phyloP scores from a whole-genome alignment of 2,888 invertebrate species.

The Lasioglossum villosulum region DNA sequence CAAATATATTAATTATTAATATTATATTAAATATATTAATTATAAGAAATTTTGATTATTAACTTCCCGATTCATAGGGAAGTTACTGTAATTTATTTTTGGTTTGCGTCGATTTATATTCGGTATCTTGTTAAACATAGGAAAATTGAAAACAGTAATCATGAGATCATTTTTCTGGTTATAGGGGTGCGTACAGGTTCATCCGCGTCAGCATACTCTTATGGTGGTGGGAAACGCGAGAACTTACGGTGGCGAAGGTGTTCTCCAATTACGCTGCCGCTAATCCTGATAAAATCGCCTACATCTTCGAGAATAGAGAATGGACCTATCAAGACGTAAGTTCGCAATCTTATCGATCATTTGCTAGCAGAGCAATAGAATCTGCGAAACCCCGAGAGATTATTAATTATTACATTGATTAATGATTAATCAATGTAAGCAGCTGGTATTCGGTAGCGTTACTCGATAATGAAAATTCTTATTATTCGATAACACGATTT shows the following conservation, averaged over 20 bases:
- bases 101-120: not conserved
- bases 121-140: not conserved
- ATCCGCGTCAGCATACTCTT: constrained; percentile 76
- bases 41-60: not conserved
- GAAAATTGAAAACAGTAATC: not conserved
- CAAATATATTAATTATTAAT: not conserved
- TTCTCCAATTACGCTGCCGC: constrained; percentile 90
- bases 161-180: not conserved
- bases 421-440: no score
- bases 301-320: constrained; percentile 92
- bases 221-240: constrained; percentile 81
- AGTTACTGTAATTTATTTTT: no score
- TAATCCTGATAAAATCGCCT: constrained; percentile 93
- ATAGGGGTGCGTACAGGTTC: constrained; percentile 80
- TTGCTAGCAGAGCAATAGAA: not conserved
- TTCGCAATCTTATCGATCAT: not conserved
- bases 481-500: not conserved
- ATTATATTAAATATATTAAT: not conserved
- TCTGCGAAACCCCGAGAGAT: not conserved
- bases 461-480: not conserved
- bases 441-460: not conserved
- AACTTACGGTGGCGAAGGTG: constrained; percentile 89
- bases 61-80: no score
- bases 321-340: constrained; percentile 93
- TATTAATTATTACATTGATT: no score